Evolutionary conservation across 2,888 invertebrate species (phyloP).

Genomic region (Sturmia bella): DNA sequence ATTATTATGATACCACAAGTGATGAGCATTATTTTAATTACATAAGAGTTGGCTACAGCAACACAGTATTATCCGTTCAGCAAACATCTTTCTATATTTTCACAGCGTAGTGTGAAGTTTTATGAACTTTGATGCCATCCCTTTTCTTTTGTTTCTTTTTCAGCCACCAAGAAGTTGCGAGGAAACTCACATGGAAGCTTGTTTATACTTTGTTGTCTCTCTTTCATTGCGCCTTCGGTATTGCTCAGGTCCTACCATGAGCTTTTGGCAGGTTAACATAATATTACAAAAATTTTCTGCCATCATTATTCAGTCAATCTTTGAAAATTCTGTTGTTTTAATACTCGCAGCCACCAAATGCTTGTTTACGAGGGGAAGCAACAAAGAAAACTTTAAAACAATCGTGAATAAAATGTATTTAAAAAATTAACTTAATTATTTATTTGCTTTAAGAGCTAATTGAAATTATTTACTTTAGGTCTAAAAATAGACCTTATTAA

Average conservation of each 20-base stretch:
- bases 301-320: conserved; percentile 59
- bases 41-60: too few relatives aligned
- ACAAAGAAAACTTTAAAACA: neutral
- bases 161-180: conserved; percentile 18
- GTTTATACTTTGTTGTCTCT: conserved; percentile 29
- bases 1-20: too few relatives aligned
- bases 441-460: too few relatives aligned
- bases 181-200: conserved; percentile 65
- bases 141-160: neutral
- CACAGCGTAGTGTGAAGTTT: conserved; percentile 24
- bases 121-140: neutral
- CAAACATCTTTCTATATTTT: conserved; percentile 6
- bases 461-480: too few relatives aligned
- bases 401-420: too few relatives aligned
- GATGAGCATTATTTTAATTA: too few relatives aligned
- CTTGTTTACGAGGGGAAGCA: neutral
- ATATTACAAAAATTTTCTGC: conserved; percentile 72
- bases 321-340: neutral
- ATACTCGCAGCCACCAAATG: too few relatives aligned
- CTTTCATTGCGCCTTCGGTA: conserved; percentile 8
- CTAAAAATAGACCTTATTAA: too few relatives aligned
- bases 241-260: conserved; percentile 54
- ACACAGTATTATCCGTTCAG: too few relatives aligned
- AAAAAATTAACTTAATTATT: too few relatives aligned
- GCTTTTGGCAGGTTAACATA: conserved; percentile 68